phyloP scores from a whole-genome alignment of 2,888 invertebrate species.

The Oscheius sp. region DNA sequence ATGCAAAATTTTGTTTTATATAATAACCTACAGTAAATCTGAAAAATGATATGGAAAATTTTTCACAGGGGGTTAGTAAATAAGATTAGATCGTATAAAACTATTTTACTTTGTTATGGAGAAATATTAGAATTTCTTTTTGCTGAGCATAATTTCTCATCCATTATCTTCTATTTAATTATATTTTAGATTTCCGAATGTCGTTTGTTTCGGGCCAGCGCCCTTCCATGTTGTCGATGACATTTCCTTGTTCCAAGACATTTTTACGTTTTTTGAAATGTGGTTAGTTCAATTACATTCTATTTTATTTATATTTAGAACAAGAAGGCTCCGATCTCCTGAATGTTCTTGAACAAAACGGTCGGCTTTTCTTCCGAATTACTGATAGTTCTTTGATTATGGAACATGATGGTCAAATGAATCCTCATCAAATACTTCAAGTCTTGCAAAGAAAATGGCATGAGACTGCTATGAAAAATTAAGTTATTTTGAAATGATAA shows the following conservation, averaged over 20 bases:
- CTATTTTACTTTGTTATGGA: too few species aligned
- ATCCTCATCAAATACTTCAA: neutral
- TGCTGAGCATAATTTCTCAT: too few species aligned
- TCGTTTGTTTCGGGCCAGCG: constrained; percentile 10
- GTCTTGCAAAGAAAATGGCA: constrained; percentile 20
- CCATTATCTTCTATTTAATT: too few species aligned
- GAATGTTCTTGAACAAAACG: constrained; percentile 9
- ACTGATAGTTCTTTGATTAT: neutral
- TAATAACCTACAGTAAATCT: too few species aligned
- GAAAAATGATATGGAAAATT: too few species aligned
- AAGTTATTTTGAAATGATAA: neutral
- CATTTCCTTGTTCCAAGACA: neutral
- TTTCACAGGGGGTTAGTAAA: too few species aligned
- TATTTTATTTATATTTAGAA: constrained; percentile 1
- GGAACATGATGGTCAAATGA: constrained; percentile 1
- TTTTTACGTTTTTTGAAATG: constrained; percentile 17
- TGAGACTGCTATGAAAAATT: constrained; percentile 23
- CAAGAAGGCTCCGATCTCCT: constrained; percentile 23
- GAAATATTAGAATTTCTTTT: too few species aligned
- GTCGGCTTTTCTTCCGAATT: constrained; percentile 5
- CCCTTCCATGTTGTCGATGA: neutral
- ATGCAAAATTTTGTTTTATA: too few species aligned
- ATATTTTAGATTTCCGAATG: neutral
- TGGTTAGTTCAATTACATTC: neutral
- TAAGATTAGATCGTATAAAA: too few species aligned